phyloP scores from a whole-genome alignment of 92 coral and sea anemone species.

The Zoanthus gigantus region DNA sequence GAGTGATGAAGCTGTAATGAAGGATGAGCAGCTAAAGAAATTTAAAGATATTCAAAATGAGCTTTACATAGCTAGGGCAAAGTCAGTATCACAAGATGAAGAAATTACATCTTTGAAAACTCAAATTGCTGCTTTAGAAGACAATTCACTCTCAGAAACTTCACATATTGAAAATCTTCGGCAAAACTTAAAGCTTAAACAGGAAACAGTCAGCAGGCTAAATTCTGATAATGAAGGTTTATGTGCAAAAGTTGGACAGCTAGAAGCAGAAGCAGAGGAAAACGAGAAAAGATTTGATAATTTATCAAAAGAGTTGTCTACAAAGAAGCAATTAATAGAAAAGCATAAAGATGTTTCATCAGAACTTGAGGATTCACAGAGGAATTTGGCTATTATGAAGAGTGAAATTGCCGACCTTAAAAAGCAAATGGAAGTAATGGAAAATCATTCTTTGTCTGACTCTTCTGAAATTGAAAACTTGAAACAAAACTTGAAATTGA shows the following conservation, averaged over 20 bases:
- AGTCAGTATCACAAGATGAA: slow-evolving; percentile 70
- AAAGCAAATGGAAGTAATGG: slow-evolving; percentile 71
- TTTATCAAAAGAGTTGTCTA: slow-evolving; percentile 53
- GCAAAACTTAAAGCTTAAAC: slow-evolving; percentile 87
- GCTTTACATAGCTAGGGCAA: slow-evolving; percentile 75
- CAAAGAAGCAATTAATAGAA: slow-evolving; percentile 63
- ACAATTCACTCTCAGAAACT: slow-evolving; percentile 84
- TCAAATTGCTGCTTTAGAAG: slow-evolving; percentile 77
- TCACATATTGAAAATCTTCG: slow-evolving; percentile 84
- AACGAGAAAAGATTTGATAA: slow-evolving; percentile 74
- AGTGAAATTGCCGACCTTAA: slow-evolving; percentile 65
- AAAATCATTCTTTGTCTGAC: slow-evolving; percentile 85
- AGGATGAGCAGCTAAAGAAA: slow-evolving; percentile 70
- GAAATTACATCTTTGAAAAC: slow-evolving; percentile 68
- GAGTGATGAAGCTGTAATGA: slow-evolving; percentile 58
- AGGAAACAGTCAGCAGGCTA: slow-evolving; percentile 79
- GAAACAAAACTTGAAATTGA: slow-evolving; percentile 82
- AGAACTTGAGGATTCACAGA: slow-evolving; percentile 61
- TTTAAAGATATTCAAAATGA: slow-evolving; percentile 76
- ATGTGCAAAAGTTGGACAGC: slow-evolving; percentile 61
- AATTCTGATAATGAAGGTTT: slow-evolving; percentile 86
- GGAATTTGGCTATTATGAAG: slow-evolving; percentile 59
- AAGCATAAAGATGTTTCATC: slow-evolving; percentile 53
- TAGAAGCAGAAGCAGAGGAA: slow-evolving; percentile 78
- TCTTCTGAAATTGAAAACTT: slow-evolving; percentile 84